These are phyloP conservation scores for Camponotus floridanus DNA, from an alignment of 1,140 invertebrate genomes.

Conservation along the genomic window DNA sequence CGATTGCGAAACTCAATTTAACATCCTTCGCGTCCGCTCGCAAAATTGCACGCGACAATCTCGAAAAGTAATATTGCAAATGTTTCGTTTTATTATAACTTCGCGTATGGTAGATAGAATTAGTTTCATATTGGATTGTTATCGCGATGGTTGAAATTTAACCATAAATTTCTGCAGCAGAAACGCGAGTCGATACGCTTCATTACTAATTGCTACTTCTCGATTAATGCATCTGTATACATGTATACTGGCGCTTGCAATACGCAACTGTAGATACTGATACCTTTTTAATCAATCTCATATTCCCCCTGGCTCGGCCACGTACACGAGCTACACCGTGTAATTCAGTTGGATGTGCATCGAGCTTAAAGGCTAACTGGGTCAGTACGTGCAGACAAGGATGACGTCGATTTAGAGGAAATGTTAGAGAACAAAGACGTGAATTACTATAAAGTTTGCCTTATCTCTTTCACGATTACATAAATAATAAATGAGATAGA, in stretches of 20 bases:
- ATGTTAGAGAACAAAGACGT: not conserved
- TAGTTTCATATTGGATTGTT: not conserved
- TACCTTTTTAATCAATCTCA: conserved; percentile 66
- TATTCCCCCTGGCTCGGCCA: conserved; percentile 38
- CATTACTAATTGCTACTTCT: not conserved
- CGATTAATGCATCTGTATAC: not conserved
- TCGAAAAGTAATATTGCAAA: not conserved
- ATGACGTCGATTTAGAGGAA: conserved; percentile 8
- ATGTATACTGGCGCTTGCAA: not conserved
- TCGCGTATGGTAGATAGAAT: not conserved
- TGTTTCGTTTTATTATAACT: not conserved
- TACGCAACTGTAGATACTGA: conserved; percentile 12
- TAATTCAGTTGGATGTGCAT: conserved; percentile 66
- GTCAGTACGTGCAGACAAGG: conserved; percentile 28
- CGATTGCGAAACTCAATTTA: not conserved
- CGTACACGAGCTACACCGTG: conserved; percentile 7
- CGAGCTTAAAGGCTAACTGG: conserved; percentile 67
- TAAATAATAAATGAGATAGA: not conserved
- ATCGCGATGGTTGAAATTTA: not conserved
- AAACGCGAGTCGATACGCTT: not conserved
- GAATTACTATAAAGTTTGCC: conserved; percentile 41
- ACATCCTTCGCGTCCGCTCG: not conserved
- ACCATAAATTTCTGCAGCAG: not conserved
- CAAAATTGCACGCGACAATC: not conserved
- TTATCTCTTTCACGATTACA: no score